phyloP scores from a whole-genome alignment of 2,113 vertebrate species.

The Tragelaphus scriptus region DNA sequence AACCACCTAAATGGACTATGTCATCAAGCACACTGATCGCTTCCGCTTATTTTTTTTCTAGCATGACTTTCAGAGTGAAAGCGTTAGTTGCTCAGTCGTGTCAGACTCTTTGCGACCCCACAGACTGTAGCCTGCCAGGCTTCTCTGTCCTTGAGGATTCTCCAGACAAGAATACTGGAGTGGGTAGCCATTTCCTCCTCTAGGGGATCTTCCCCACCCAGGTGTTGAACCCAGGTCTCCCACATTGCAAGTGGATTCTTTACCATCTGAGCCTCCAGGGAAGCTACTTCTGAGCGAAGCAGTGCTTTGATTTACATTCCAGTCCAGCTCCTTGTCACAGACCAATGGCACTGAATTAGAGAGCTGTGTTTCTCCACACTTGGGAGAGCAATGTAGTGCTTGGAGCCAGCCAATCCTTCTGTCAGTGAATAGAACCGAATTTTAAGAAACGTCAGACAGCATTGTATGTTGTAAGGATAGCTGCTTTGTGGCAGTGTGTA shows the following conservation, averaged over 20 bases:
- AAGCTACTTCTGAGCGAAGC: neutral
- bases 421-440: neutral
- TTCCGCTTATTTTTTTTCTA: neutral
- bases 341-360: neutral
- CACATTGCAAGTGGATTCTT: neutral
- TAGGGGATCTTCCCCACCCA: neutral
- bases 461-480: neutral
- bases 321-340: neutral
- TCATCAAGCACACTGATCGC: neutral
- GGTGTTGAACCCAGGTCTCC: neutral
- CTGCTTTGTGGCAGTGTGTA: neutral
- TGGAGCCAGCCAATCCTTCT: neutral
- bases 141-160: neutral
- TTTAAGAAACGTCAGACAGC: neutral
- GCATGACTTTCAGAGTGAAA: neutral
- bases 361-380: neutral
- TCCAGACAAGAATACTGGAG: neutral
- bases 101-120: neutral
- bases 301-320: neutral
- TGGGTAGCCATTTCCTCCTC: neutral
- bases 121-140: neutral
- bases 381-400: neutral
- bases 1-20: accelerated
- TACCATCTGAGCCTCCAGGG: neutral
- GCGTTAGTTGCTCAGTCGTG: neutral